These are phyloP conservation scores for Ciconia boyciana DNA, from an alignment of 2,113 vertebrate species.

Conservation along the genomic window DNA sequence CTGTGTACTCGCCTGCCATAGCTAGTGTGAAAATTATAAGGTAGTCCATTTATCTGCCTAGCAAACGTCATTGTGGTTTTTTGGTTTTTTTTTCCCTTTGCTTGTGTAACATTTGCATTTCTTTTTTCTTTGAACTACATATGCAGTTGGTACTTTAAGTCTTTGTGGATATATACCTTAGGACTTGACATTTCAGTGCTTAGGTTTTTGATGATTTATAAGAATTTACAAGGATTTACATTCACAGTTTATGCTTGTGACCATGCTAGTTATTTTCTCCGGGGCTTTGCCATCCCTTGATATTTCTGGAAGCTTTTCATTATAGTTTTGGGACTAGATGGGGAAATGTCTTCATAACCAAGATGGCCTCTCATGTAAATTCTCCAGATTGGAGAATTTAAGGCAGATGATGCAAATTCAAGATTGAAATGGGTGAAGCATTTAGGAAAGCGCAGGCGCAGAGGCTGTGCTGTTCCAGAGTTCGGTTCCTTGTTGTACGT, in stretches of 20 bases:
- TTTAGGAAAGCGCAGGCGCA: not conserved
- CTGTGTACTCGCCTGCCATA: rapidly evolving
- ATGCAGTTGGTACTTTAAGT: not conserved
- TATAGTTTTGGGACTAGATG: not conserved
- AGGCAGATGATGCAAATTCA: not conserved
- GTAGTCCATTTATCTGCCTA: not conserved
- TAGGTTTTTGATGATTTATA: not conserved
- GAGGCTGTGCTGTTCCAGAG: not conserved
- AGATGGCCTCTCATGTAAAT: not conserved
- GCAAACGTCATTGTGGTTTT: not conserved
- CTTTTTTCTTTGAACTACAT: not conserved
- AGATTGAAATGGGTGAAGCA: not conserved
- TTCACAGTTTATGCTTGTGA: not conserved
- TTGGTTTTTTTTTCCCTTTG: not conserved
- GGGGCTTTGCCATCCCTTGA: not conserved
- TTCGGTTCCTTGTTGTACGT: rapidly evolving
- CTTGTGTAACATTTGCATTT: not conserved
- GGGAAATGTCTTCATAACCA: not conserved
- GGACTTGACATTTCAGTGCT: not conserved
- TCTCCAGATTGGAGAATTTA: not conserved
- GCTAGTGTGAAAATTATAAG: not conserved
- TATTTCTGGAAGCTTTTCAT: not conserved
- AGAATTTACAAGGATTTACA: not conserved
- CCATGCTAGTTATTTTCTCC: not conserved
- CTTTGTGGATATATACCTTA: not conserved